A percentile compares a stretch with the other conserved stretches of the same genome.
Conservation (phyloP, 1,140 invertebrate species). For the Drosophila chauvacae region DNA sequence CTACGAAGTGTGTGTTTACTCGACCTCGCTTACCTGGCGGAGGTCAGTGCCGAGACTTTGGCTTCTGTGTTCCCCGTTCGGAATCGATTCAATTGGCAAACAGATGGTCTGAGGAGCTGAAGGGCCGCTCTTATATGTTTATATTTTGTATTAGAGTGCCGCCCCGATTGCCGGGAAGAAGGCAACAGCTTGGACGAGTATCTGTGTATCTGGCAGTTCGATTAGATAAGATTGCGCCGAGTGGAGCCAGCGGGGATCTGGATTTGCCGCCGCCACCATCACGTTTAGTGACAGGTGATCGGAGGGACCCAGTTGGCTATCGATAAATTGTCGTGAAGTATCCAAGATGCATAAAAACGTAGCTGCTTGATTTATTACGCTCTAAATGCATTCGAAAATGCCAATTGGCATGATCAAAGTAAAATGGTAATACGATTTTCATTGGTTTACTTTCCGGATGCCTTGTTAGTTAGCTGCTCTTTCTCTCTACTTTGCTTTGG, state of each 20-base stretch:
- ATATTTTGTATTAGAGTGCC: conserved; percentile 21
- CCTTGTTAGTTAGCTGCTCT: conserved; percentile 29
- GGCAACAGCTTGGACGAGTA: conserved; percentile 4
- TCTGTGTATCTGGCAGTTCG: conserved; percentile 41
- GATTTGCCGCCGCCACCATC: conserved; percentile 25
- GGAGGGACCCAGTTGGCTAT: conserved; percentile 1
- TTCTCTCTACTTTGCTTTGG: conserved; percentile 42
- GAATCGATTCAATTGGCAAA: conserved; percentile 36
- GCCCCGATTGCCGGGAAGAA: conserved; percentile 6
- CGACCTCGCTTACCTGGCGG: conserved; percentile 58
- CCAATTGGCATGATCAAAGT: conserved; percentile 29
- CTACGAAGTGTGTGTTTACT: conserved; percentile 18
- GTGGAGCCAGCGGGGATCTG: conserved; percentile 20
- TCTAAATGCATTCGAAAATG: conserved; percentile 46
- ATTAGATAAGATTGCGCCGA: conserved; percentile 40
- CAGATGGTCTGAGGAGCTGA: conserved; percentile 41
- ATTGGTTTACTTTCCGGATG: conserved; percentile 68
- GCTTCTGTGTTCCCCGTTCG: conserved; percentile 21
- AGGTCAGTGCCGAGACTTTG: conserved; percentile 64
- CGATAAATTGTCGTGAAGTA: conserved; percentile 9
- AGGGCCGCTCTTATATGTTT: conserved; percentile 28
- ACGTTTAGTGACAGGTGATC: conserved; percentile 46
- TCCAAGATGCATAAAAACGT: conserved; percentile 13
- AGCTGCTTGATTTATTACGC: conserved; percentile 36
- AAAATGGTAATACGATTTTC: conserved; percentile 45